Evolutionary conservation across 2,888 invertebrate genomes (phyloP).

Genomic region (Phrixothrix hirtus): DNA sequence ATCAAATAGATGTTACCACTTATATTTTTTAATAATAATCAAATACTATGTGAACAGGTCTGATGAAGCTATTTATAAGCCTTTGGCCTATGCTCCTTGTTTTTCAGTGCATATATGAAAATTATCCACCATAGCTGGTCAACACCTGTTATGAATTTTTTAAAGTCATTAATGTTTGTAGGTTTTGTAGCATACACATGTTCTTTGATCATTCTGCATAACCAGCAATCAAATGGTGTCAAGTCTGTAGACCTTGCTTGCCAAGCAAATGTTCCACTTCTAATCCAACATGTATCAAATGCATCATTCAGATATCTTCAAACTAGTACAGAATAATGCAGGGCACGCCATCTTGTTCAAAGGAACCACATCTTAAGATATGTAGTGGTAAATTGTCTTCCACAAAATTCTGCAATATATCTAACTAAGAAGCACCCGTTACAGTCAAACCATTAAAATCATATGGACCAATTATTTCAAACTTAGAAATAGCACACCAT

Average conservation of each 20-base stretch:
- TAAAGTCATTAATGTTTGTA: neutral
- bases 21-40: too few species aligned
- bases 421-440: neutral
- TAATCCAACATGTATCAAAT: neutral
- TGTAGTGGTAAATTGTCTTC: neutral
- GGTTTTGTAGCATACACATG: neutral
- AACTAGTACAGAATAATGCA: neutral
- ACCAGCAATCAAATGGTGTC: neutral
- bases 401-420: neutral
- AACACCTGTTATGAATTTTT: neutral
- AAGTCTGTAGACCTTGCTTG: neutral
- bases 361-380: neutral
- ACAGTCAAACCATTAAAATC: neutral
- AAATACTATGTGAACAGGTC: too few species aligned
- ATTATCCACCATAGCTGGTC: neutral
- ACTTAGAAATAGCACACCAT: neutral
- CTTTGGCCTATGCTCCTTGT: neutral
- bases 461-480: neutral
- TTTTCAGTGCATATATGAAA: neutral
- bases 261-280: neutral
- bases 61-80: too few species aligned
- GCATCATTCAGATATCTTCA: neutral
- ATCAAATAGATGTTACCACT: too few species aligned
- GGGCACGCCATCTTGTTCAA: neutral
- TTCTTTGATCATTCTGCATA: neutral